Percentiles rank a stretch among this genome's conserved stretches.
Conservation (phyloP, 1,140 invertebrate species). For the Macrobrachium nipponense region DNA sequence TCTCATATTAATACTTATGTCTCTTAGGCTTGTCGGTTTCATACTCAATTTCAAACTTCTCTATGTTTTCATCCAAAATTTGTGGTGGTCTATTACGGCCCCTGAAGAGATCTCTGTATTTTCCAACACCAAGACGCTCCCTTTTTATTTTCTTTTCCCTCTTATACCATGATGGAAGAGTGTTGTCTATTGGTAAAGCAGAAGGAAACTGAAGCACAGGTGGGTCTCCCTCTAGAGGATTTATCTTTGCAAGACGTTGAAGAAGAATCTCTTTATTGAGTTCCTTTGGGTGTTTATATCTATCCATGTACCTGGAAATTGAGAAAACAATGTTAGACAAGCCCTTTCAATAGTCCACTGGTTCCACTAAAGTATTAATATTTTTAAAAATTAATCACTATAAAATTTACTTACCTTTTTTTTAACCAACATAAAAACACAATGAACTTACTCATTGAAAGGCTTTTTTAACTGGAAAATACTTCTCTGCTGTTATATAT, state of each 20-base stretch:
- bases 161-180: constrained; percentile 26
- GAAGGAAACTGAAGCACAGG: constrained; percentile 34
- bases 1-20: too few species aligned
- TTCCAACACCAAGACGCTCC: constrained; percentile 25
- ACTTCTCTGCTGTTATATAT: constrained; percentile 80
- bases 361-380: too few species aligned
- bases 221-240: constrained; percentile 80
- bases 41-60: too few species aligned
- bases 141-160: constrained; percentile 35
- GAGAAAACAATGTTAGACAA: not conserved
- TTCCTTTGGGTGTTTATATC: constrained; percentile 89
- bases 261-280: constrained; percentile 87
- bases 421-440: constrained; percentile 64
- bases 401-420: not conserved
- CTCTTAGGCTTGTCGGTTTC: too few species aligned
- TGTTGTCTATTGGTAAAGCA: constrained; percentile 1
- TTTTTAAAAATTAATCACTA: too few species aligned
- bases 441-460: constrained; percentile 66
- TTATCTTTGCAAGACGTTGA: constrained; percentile 81
- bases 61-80: too few species aligned
- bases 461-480: constrained; percentile 77
- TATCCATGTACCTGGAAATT: constrained; percentile 80
- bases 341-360: not conserved
- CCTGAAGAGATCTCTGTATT: constrained; percentile 39
- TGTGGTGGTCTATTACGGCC: constrained; percentile 34